Conservation (phyloP, 1,140 invertebrate genomes). For the Musca domestica region DNA sequence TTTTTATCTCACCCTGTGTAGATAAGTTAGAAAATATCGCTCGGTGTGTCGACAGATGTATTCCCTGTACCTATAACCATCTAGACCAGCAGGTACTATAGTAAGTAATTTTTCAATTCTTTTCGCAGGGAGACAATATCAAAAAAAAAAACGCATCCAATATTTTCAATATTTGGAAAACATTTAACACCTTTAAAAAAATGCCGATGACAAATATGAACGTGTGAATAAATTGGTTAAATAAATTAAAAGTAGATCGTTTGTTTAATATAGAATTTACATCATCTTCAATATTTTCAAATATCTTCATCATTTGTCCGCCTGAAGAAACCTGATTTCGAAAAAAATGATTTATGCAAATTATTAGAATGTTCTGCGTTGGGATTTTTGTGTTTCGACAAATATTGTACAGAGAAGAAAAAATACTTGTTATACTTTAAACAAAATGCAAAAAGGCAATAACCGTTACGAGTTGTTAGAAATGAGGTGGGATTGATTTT, state of each 20-base stretch:
- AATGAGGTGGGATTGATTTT: neutral
- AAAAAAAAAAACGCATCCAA: neutral
- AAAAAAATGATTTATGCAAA: conserved; percentile 1
- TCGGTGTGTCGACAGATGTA: too few relatives aligned
- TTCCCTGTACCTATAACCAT: too few relatives aligned
- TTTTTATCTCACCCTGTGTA: too few relatives aligned
- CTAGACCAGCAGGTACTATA: too few relatives aligned
- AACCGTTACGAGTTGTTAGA: too few relatives aligned
- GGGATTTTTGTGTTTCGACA: too few relatives aligned
- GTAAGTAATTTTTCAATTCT: too few relatives aligned
- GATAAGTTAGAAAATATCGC: too few relatives aligned
- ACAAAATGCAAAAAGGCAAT: neutral
- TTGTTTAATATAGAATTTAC: conserved; percentile 7
- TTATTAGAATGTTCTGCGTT: neutral
- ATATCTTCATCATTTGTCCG: too few relatives aligned
- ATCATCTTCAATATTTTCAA: neutral
- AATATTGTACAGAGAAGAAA: too few relatives aligned
- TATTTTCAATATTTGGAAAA: neutral
- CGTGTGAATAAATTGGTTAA: neutral
- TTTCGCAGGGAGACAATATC: neutral
- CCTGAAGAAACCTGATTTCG: neutral
- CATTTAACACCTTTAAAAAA: neutral
- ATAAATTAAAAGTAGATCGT: neutral
- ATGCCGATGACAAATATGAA: too few relatives aligned
- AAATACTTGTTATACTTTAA: neutral